A percentile compares a stretch with the other conserved stretches of the same genome.
These are phyloP conservation scores for Cephonodes hylas DNA, from an alignment of 2,888 invertebrate genomes.

Conservation along the genomic window DNA sequence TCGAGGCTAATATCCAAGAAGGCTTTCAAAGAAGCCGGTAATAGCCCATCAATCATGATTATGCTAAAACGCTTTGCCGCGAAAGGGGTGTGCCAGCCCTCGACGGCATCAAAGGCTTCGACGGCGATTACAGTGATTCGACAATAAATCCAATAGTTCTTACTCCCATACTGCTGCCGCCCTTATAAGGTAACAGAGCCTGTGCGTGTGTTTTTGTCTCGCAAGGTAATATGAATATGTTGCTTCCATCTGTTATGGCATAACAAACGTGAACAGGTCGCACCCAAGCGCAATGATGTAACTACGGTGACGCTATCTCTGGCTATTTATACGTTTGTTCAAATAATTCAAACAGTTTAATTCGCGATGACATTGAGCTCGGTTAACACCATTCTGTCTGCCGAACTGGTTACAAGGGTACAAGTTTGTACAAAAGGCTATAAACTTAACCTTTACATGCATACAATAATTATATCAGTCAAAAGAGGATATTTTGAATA, in stretches of 20 bases:
- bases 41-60: constrained; percentile 64
- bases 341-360: constrained; percentile 41
- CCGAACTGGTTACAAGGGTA: neutral
- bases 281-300: constrained; percentile 63
- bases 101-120: constrained; percentile 30
- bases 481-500: neutral
- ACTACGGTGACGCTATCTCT: constrained; percentile 55
- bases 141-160: neutral
- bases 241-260: constrained; percentile 50
- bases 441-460: neutral
- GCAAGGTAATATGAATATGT: constrained; percentile 34
- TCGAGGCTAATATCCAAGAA: constrained; percentile 23
- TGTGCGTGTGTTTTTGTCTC: constrained; percentile 9
- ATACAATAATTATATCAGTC: neutral
- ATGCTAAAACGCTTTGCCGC: constrained; percentile 46
- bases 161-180: neutral
- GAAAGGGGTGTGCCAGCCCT: constrained; percentile 25
- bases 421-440: neutral
- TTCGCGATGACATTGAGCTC: constrained; percentile 47
- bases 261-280: constrained; percentile 53
- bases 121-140: neutral
- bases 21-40: constrained; percentile 57
- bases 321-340: constrained; percentile 55
- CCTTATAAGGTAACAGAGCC: neutral
- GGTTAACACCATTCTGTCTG: constrained; percentile 20